Conservation (phyloP, 2,113 vertebrate genomes). For the Pardalotus punctatus region DNA sequence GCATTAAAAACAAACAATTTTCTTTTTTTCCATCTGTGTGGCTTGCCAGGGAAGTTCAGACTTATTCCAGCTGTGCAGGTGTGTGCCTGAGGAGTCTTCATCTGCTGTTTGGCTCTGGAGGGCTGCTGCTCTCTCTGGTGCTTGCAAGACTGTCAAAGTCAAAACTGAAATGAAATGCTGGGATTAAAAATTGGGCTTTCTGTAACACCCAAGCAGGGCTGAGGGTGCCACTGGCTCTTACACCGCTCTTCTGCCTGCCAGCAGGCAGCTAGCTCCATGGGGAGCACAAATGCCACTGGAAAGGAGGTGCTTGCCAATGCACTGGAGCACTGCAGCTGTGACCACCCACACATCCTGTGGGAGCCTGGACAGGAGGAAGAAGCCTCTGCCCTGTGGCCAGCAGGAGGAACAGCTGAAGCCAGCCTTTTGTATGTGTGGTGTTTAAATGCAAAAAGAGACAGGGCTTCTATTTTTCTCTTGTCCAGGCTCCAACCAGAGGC, state of each 20-base stretch:
- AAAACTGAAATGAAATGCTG: neutral
- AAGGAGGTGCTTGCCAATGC: neutral
- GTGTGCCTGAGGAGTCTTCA: neutral
- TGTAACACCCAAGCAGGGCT: neutral
- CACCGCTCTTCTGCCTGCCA: neutral
- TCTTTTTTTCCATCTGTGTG: neutral
- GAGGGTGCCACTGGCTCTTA: neutral
- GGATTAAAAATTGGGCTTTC: neutral
- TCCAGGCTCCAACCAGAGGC: accelerated
- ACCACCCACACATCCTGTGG: accelerated
- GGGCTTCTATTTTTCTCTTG: neutral
- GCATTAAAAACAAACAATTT: neutral
- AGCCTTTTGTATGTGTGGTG: neutral
- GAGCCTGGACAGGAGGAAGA: neutral
- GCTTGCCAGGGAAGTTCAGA: neutral
- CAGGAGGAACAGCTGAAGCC: neutral
- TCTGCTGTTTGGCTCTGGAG: neutral
- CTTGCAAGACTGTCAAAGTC: accelerated
- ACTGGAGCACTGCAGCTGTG: neutral
- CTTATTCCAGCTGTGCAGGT: neutral
- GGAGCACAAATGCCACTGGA: neutral
- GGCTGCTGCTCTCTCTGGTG: neutral
- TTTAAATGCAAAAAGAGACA: neutral
- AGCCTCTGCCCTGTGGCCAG: neutral
- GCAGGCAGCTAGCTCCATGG: neutral